Conservation (phyloP, 1,140 invertebrate genomes). For the Conus betulinus region DNA sequence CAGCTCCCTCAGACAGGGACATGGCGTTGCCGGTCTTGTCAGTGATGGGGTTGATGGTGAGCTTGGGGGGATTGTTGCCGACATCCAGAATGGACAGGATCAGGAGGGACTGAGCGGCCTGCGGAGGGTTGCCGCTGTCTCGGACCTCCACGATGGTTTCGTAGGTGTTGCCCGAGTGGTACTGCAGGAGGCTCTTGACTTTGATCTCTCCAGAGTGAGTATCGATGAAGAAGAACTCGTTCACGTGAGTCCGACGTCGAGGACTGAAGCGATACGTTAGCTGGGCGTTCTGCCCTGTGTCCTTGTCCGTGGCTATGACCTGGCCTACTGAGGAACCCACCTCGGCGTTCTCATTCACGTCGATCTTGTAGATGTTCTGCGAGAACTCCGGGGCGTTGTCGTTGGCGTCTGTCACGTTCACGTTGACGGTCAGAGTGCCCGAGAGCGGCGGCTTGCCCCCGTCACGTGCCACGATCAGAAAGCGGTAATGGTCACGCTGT, state of each 20-base stretch:
- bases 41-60: conserved; percentile 78
- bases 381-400: conserved; percentile 93
- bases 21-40: conserved; percentile 51
- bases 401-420: conserved; percentile 85
- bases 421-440: conserved; percentile 53
- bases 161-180: conserved; percentile 47
- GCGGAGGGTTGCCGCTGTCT: conserved; percentile 75
- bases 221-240: conserved; percentile 49
- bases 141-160: conserved; percentile 69
- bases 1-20: conserved; percentile 56
- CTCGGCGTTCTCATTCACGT: conserved; percentile 50
- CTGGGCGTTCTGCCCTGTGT: conserved; percentile 82
- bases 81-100: conserved; percentile 85
- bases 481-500: conserved; percentile 90
- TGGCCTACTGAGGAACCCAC: conserved; percentile 87
- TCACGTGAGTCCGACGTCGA: conserved; percentile 20
- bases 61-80: conserved; percentile 93
- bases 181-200: conserved; percentile 41
- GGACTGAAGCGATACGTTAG: conserved; percentile 84
- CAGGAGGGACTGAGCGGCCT: conserved; percentile 81
- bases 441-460: conserved; percentile 86
- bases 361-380: conserved; percentile 54
- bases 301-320: conserved; percentile 89
- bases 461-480: conserved; percentile 92
- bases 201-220: conserved; percentile 50